A percentile compares a stretch with the other conserved stretches of the same genome.
These are phyloP conservation scores for Valencia hispanica DNA, from an alignment of 2,797 vertebrate genomes.

Conservation along the genomic window DNA sequence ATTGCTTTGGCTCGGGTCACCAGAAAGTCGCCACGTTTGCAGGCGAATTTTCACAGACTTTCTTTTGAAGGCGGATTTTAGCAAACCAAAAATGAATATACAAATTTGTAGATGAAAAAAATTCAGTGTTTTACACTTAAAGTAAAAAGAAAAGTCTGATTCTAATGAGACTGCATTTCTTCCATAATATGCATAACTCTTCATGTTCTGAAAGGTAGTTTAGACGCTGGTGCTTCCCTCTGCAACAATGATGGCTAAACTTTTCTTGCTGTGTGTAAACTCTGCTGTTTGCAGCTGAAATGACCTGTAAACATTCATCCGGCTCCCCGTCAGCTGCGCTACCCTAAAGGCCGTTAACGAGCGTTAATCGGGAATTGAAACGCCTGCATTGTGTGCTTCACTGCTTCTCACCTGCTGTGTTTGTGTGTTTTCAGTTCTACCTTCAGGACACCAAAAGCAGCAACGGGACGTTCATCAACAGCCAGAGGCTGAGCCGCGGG, in stretches of 20 bases:
- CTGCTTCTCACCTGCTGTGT: conserved; percentile 11
- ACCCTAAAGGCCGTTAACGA: not conserved
- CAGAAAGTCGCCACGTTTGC: too few species aligned
- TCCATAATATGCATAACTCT: too few species aligned
- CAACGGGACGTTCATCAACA: conserved; percentile 99
- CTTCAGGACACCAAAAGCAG: conserved; percentile 99
- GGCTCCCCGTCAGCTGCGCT: not conserved
- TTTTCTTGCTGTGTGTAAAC: not conserved
- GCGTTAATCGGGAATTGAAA: not conserved
- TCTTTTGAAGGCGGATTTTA: too few species aligned
- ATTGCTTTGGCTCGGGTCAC: too few species aligned
- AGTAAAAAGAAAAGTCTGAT: too few species aligned
- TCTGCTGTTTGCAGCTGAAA: not conserved
- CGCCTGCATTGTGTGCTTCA: not conserved
- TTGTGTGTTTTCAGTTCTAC: conserved; percentile 89
- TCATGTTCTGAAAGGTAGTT: not conserved
- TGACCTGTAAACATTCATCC: not conserved
- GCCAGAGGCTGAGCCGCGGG: conserved; percentile 97
- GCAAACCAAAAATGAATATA: too few species aligned
- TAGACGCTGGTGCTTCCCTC: not conserved
- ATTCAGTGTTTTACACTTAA: too few species aligned
- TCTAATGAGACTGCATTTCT: too few species aligned
- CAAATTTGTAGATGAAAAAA: too few species aligned
- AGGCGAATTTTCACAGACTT: too few species aligned
- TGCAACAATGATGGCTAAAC: not conserved